Base-by-base conservation (phyloP, 2,797 vertebrate species). In the Poecilia gillii region DNA sequence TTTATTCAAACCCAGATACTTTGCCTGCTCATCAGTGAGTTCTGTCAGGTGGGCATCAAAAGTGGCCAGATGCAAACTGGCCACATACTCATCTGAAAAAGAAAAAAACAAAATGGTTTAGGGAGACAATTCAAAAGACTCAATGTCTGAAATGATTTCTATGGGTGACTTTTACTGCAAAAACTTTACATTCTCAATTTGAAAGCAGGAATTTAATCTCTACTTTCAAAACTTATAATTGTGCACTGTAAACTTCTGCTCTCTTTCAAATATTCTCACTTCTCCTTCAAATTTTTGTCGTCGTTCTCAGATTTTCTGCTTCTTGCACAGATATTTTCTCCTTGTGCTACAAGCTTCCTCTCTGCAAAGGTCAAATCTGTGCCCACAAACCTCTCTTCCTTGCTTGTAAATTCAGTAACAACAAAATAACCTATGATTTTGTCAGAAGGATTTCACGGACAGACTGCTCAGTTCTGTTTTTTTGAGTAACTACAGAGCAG, bases 41-140 rank as follows among this genome's bases (percentile, higher is more conserved):
- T 99, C 98, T 0, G 98, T 99, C 92, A 99, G 95, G 92, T 99
- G 98, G 75, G 97, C 97, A 4, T 99, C 98, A 74, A 99, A 99
- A 0, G 98, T 97, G 0, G 98, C 96, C 93, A 99, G 94, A 83
- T 96, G 95, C 93, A 99, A 91, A 85, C 97, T 99, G 92, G 98
- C 97, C 2, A 99, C 98, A 0, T 99, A 98, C 77, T 99, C 98
- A 77, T 99, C 98, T 98, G 93, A 79, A 90, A 93, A 41, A 86
- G 20, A 88, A 6, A 55, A 87, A 3, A 62, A 11, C 7, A 2
- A 74, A 5, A 77, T 11, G 47, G 7, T 13, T 73, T 77, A 18
- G 36, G 23, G 23, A 72, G 3, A 78, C 45, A 64, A 81, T 11
- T 25, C 8, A 78, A 16, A 79, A 12, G 1, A 55, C 20, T 71